Percentiles rank a stretch among this genome's conserved stretches.
These are phyloP conservation scores for Lutjanus campechanus DNA, from an alignment of 2,797 vertebrate genomes.

Conservation along the genomic window DNA sequence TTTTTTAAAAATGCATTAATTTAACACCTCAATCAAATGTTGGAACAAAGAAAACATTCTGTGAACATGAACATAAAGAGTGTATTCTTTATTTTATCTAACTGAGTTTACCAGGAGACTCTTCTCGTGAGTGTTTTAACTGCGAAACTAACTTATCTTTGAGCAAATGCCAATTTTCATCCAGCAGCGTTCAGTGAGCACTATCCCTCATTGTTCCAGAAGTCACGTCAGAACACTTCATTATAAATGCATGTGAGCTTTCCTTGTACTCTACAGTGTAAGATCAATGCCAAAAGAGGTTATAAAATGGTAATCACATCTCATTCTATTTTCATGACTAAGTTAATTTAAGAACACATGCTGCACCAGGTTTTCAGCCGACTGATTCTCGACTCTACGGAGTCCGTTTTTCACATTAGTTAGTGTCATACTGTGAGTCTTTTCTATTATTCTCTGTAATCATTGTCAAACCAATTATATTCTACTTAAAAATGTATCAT, in stretches of 20 bases:
- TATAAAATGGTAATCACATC: constrained; percentile 77
- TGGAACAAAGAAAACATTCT: not conserved
- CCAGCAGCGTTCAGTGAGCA: constrained; percentile 35
- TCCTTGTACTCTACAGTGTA: constrained; percentile 57
- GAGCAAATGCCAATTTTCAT: constrained; percentile 27
- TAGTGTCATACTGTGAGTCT: not conserved
- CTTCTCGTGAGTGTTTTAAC: not conserved
- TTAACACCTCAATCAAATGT: not conserved
- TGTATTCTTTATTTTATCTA: not conserved
- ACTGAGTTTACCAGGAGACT: not conserved
- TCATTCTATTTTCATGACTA: constrained; percentile 71
- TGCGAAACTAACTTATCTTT: constrained; percentile 11
- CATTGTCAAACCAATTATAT: constrained; percentile 6
- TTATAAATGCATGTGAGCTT: constrained; percentile 67
- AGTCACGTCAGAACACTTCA: constrained; percentile 60
- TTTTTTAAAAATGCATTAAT: not conserved
- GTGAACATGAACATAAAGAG: not conserved
- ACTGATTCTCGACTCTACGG: constrained; percentile 19
- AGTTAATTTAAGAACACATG: constrained; percentile 70
- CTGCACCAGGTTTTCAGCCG: constrained; percentile 35
- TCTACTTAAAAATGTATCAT: constrained; percentile 10
- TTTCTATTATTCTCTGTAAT: constrained; percentile 4
- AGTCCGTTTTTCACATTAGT: constrained; percentile 9
- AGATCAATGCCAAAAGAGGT: constrained; percentile 76
- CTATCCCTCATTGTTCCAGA: constrained; percentile 36